Evolutionary conservation across 2,113 vertebrate genomes (phyloP), one percentile per base, ranked within the genome.

Genomic region (Oxyruncus cristatus): DNA sequence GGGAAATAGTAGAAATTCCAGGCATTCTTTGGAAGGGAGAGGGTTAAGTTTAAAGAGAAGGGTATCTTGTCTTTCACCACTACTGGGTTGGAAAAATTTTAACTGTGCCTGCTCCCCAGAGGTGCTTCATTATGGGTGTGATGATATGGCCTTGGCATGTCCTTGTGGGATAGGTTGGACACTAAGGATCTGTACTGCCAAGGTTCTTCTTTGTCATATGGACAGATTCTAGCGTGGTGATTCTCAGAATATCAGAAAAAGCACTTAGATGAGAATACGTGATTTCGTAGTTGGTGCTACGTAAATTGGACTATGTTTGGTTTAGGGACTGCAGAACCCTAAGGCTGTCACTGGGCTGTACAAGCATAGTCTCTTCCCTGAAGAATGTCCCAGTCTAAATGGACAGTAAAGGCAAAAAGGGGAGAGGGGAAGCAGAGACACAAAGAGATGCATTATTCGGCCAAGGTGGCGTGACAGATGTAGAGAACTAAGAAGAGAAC

Each of bases 41-140:
- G 96, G 95, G 96, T 97, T 97, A 97, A 96, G 93, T 97, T 96
- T 95, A 89, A 96, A 97, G 92, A 94, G 91, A 79, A 95, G 95
- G 86, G 77, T 95, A 94, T 97, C 96, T 96, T 97, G 94, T 97
- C 96, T 97, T 96, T 97, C 86, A 93, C 92, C 95, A 87, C 86
- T 72, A 6, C 61, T 87, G 44, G 76, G 83, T 62, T 89, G 88
- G 86, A 89, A 91, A 90, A 88, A 84, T 91, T 95, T 95, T 94
- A 91, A 89, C 92, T 93, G 73, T 89, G 91, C 76, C 37, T 92
- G 58, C 72, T 96, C 86, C 80, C 73, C 78, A 72, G 92, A 92
- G 70, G 80, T 92, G 70, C 86, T 94, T 92, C 1, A 0, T 89
- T 89, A 53, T 62, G 23, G 46, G n/a, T 82, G 49, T 93, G 83